Base-by-base conservation (phyloP, 1,140 invertebrate species). In the Hyphantria cunea region DNA sequence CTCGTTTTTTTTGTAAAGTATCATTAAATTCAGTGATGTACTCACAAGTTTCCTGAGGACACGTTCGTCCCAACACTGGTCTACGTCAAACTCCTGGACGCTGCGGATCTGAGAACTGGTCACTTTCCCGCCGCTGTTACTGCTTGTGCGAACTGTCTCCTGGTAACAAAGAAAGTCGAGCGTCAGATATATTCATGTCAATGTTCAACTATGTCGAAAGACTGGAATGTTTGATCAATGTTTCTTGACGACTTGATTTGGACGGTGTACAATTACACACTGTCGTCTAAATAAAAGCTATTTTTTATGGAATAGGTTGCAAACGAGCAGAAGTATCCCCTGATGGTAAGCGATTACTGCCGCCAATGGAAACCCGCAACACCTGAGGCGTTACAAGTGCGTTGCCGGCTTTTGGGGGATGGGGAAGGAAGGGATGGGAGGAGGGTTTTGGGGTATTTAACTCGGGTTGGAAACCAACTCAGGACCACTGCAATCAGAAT, bases 11-110 rank as follows among this genome's bases (percentile, higher is more conserved):
- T n/a, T n/a, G n/a, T n/a, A n/a, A 25, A 25, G 1, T 25, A 25
- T 25, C 17, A 25, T 25, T 25, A 39, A 7, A 39, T n/a, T 7
- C n/a, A n/a, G n/a, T 39, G 0, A 39, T 39, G 0, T 44, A 84
- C 92, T 93, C 89, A 96, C 95, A 91, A 95, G 92, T 91, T 94
- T 91, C 80, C 92, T 92, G 55, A 96, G 91, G 31, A 93, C 92
- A 70, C 93, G 90, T 84, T 95, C 94, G 94, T 96, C 95, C 93
- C 94, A 94, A 86, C 95, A 94, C 79, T 93, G 93, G 69, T 94
- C 93, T 59, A 95, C 87, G 84, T 95, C 94, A 78, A 93, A 78
- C 78, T 92, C 91, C 80, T 90, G 82, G 48, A 82, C 73, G 84
- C 84, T 86, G 75, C 87, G 89, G 76, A 65, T 78, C 56, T 60